These are phyloP conservation scores for Notodonta dromedarius DNA, from an alignment of 2,888 invertebrate genomes.

Conservation along the genomic window DNA sequence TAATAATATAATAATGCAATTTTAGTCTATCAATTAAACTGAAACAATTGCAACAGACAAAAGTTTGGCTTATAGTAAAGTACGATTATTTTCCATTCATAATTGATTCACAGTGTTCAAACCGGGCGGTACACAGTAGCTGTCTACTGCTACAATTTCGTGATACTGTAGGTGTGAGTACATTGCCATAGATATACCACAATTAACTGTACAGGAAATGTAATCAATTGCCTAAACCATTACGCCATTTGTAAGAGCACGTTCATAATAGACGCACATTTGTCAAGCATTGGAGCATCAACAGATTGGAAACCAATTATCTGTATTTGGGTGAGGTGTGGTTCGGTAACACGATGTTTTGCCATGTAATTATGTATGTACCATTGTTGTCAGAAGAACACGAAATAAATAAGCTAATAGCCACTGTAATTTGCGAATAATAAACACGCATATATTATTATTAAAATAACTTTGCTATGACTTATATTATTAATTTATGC, in stretches of 20 bases:
- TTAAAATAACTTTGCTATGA: no score
- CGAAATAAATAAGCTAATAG: not conserved
- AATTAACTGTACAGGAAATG: conserved; percentile 59
- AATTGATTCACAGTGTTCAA: not conserved
- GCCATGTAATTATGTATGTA: conserved; percentile 17
- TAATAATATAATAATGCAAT: no score
- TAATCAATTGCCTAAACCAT: conserved; percentile 56
- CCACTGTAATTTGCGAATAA: not conserved
- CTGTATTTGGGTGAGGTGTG: conserved; percentile 38
- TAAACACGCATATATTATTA: not conserved
- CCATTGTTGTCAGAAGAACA: conserved; percentile 26
- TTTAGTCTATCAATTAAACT: no score
- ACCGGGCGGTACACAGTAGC: not conserved
- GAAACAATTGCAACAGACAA: no score
- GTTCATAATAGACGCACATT: conserved; percentile 43
- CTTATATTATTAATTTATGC: no score
- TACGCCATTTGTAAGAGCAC: conserved; percentile 33
- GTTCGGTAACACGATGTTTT: conserved; percentile 38
- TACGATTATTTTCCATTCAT: no score
- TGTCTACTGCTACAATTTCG: not conserved
- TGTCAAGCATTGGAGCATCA: conserved; percentile 49
- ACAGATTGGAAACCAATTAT: conserved; percentile 49
- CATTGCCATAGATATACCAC: conserved; percentile 29
- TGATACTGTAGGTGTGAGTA: not conserved
- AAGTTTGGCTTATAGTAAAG: no score